These are phyloP conservation scores for Physocephala rufipes DNA, from an alignment of 2,888 invertebrate species.

Conservation along the genomic window DNA sequence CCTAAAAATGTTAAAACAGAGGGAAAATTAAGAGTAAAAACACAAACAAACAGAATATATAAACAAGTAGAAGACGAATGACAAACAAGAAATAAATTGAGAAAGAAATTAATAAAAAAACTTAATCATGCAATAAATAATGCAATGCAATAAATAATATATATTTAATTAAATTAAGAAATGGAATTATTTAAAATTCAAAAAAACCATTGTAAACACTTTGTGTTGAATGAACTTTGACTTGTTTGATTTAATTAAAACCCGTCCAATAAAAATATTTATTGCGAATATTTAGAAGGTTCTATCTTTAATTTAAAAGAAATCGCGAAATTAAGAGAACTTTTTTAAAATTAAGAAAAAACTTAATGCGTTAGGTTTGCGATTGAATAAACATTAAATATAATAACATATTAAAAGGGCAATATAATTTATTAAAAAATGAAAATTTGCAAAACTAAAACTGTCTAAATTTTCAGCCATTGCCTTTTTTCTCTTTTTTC, in stretches of 20 bases:
- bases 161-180: not conserved
- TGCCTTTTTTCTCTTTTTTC: too few relatives aligned
- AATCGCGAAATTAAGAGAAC: not conserved
- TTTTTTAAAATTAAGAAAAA: not conserved
- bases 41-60: not conserved
- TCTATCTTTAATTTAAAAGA: not conserved
- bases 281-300: not conserved
- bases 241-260: slow-evolving; percentile 5
- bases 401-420: too few relatives aligned
- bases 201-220: not conserved
- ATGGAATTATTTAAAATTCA: too few relatives aligned
- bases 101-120: slow-evolving; percentile 26
- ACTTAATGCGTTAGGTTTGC: too few relatives aligned
- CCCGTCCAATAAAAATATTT: not conserved
- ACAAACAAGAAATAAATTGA: slow-evolving; percentile 26
- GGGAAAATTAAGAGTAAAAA: too few relatives aligned
- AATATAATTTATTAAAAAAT: too few relatives aligned
- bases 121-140: too few relatives aligned
- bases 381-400: too few relatives aligned
- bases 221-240: not conserved
- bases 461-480: too few relatives aligned
- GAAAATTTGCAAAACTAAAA: too few relatives aligned
- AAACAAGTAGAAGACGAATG: not conserved
- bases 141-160: not conserved
- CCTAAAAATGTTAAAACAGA: not conserved